phyloP scores from a whole-genome alignment of 2,888 invertebrate species.

The Cerceris rybyensis region DNA sequence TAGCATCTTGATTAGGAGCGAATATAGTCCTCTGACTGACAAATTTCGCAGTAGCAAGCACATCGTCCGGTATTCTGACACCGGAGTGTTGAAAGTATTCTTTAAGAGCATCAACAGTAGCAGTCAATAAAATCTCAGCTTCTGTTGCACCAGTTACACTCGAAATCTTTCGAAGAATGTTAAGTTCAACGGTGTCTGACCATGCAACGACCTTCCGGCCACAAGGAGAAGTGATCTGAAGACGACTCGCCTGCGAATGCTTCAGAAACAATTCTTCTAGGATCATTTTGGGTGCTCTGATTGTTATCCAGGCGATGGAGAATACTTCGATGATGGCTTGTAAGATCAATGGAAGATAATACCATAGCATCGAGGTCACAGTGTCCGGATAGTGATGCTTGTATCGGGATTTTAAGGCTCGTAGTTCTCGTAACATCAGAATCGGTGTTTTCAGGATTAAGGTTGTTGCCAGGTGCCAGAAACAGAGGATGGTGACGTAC shows the following conservation, averaged over 20 bases:
- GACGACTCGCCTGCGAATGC: conserved; percentile 83
- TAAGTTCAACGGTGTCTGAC: conserved; percentile 86
- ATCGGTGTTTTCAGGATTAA: conserved; percentile 79
- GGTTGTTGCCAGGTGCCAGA: conserved; percentile 77
- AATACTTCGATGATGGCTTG: conserved; percentile 80
- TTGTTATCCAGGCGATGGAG: conserved; percentile 80
- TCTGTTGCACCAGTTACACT: conserved; percentile 85
- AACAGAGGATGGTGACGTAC: conserved; percentile 62
- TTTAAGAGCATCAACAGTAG: conserved; percentile 86
- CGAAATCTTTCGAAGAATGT: conserved; percentile 84
- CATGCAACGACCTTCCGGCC: conserved; percentile 89
- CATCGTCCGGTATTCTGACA: conserved; percentile 83
- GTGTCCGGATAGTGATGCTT: conserved; percentile 79
- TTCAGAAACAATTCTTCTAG: conserved; percentile 85
- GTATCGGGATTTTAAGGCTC: conserved; percentile 78
- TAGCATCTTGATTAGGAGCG: conserved; percentile 81
- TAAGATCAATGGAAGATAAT: conserved; percentile 82
- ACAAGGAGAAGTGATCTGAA: conserved; percentile 87
- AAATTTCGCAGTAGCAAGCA: conserved; percentile 86
- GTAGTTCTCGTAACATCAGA: conserved; percentile 80
- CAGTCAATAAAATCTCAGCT: conserved; percentile 86
- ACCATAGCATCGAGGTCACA: conserved; percentile 72
- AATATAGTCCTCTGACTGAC: conserved; percentile 85
- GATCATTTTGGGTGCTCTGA: conserved; percentile 83
- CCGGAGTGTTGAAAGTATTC: conserved; percentile 85